Base-by-base conservation (phyloP, 2,113 vertebrate genomes). In the Brachyhypopomus occidentalis region DNA sequence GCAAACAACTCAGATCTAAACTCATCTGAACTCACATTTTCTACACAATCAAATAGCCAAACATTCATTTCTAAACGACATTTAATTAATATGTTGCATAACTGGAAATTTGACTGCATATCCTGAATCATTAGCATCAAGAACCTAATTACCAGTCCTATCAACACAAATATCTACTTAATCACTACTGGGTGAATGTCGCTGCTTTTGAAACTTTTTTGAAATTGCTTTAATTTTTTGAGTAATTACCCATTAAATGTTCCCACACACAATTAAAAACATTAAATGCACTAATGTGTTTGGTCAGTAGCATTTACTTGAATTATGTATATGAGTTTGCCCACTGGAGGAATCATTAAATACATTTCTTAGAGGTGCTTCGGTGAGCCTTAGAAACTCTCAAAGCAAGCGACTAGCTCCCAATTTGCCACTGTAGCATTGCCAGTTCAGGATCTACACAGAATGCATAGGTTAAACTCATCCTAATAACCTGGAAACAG, bases 221-320 rank as follows among this genome's bases (percentile, higher is more conserved):
- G 62, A 75, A 75, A 22, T 34, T 62, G 38, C 27, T 36, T 20
- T 60, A 60, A 75, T 75, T 60, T 75, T 60, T 34, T 59, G 56
- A 75, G 8, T 75, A 62, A 75, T 75, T 75, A 41, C 58, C 58
- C 60, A 63, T 23, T n/a, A 27, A 62, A 30, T 80, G 72, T 27
- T 34, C 25, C 63, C 78, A 12, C 23, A 80, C 25, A 38, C 23
- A 72, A 72, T 72, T 73, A 52, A 73, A 80, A 48, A 71, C 52
- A 80, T 36, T 73, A 80, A 63, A 48, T 63, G 27, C 52, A 62
- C 34, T 55, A 63, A 52, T 72, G 59, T 71, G 25, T 58, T 60
- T 59, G 11, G 41, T 52, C 55, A 25, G 16, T 48, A 8, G 14
- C 23, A 48, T 60, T 80, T 20, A 17, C 48, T 76, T 55, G 12